phyloP scores from a whole-genome alignment of 2,888 invertebrate species.

The Morpho deidamia region DNA sequence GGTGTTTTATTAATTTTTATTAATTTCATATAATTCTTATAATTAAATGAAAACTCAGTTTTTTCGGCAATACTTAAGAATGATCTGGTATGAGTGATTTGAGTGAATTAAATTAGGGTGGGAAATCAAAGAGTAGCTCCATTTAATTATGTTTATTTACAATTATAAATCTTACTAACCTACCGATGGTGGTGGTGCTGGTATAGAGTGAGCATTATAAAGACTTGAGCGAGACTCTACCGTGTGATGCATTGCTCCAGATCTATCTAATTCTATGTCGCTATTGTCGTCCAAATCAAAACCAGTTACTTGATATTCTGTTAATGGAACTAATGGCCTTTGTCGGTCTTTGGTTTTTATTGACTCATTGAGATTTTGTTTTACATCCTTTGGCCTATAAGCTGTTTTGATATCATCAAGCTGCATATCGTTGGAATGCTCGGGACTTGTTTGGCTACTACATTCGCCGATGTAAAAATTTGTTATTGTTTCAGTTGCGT shows the following conservation, averaged over 20 bases:
- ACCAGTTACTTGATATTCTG: conserved; percentile 43
- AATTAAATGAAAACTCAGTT: too few species aligned
- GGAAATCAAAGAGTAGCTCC: too few species aligned
- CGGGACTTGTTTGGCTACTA: conserved; percentile 18
- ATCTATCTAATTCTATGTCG: conserved; percentile 44
- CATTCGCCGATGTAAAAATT: conserved; percentile 57
- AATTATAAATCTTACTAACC: conserved; percentile 35
- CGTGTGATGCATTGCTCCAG: conserved; percentile 56
- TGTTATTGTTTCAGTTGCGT: conserved; percentile 45
- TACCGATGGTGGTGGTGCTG: conserved; percentile 56
- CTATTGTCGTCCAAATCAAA: conserved; percentile 34
- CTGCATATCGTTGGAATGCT: conserved; percentile 16
- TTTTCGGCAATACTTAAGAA: too few species aligned
- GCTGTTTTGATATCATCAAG: conserved; percentile 26
- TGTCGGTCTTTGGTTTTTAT: conserved; percentile 49
- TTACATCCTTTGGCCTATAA: conserved; percentile 51
- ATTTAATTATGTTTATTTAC: conserved; percentile 10
- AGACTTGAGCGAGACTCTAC: conserved; percentile 48
- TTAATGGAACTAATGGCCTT: conserved; percentile 37
- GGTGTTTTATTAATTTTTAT: too few species aligned
- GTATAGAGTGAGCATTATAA: conserved; percentile 28
- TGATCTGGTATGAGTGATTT: too few species aligned
- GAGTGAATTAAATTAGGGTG: too few species aligned
- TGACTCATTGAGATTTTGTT: conserved; percentile 59
- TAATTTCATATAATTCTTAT: too few species aligned